phyloP scores from a whole-genome alignment of 2,888 invertebrate genomes.

The Thysanoteuthis rhombus region DNA sequence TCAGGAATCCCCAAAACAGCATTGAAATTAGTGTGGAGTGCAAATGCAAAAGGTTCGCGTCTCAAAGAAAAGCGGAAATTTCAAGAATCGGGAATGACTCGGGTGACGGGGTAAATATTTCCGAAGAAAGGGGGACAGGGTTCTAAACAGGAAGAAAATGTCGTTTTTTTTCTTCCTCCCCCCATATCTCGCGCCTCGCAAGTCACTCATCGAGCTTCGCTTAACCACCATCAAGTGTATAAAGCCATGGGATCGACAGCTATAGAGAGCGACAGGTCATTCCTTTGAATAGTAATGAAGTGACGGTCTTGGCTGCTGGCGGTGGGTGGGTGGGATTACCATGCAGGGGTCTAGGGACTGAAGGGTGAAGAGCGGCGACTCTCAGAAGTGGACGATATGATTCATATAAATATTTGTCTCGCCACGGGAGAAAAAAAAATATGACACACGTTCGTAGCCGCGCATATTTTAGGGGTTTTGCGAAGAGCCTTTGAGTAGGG shows the following conservation, averaged over 20 bases:
- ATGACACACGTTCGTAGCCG: background rate
- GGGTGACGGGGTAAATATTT: background rate
- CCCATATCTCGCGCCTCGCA: background rate
- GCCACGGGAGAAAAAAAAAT: background rate
- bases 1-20: background rate
- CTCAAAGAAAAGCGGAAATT: background rate
- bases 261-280: background rate
- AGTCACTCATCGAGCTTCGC: background rate
- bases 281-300: background rate
- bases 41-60: background rate
- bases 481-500: background rate
- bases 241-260: background rate
- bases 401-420: background rate
- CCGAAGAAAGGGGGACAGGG: background rate
- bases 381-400: background rate
- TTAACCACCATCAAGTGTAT: background rate
- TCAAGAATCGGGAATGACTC: background rate
- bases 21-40: background rate
- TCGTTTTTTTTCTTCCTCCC: background rate
- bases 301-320: background rate
- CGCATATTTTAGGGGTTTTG: background rate
- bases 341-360: background rate
- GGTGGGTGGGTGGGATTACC: background rate
- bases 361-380: background rate
- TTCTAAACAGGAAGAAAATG: background rate